Evolutionary conservation across 2,113 vertebrate species (phyloP), one percentile per base, ranked within the genome.

Genomic region (Dendropsophus ebraccatus): DNA sequence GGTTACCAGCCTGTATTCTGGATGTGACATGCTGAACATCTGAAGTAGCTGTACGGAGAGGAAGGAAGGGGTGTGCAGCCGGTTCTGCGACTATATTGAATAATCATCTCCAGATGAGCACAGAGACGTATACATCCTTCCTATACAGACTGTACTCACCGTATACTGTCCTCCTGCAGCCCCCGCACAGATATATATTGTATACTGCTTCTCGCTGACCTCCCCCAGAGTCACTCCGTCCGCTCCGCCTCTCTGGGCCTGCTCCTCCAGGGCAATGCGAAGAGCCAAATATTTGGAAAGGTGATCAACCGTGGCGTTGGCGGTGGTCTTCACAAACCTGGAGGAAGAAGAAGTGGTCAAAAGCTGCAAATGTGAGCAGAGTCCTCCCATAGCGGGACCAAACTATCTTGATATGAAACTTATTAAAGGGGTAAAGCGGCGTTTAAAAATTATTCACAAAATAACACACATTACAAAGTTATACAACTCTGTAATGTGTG

Each of bases 211-310:
- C 92, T 97, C 96, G 4, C 95, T 97, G 91, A 88, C 90, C 87
- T 74, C 92, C 76, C 78, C 88, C 89, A 49, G 89, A 30, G 50
- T 90, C 89, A 37, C 88, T 30, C 89, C 35, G 0, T 90, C 92
- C 17, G 91, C 89, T 16, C 89, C 90, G 2, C 91, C 91, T 1
- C 89, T 81, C 35, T 89, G 90, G 86, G 89, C 93, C 82, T 89
- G 85, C 89, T 95, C 94, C 89, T 97, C 96, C 19, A 97, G 90
- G 1, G 96, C 96, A 8, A 97, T 96, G 70, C 96, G 96, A 81
- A 97, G 92, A 0, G 96, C 96, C 79, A 97, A 88, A 91, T 97
- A 97, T 49, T 97, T 97, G 52, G 96, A 97, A 81, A 97, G 94
- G 49, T 97, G 96, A 83, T 97, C 96, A 86, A 97, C 96, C 0